These are phyloP conservation scores for Drymodes brunneopygia DNA, from an alignment of 2,113 vertebrate genomes.

Conservation along the genomic window DNA sequence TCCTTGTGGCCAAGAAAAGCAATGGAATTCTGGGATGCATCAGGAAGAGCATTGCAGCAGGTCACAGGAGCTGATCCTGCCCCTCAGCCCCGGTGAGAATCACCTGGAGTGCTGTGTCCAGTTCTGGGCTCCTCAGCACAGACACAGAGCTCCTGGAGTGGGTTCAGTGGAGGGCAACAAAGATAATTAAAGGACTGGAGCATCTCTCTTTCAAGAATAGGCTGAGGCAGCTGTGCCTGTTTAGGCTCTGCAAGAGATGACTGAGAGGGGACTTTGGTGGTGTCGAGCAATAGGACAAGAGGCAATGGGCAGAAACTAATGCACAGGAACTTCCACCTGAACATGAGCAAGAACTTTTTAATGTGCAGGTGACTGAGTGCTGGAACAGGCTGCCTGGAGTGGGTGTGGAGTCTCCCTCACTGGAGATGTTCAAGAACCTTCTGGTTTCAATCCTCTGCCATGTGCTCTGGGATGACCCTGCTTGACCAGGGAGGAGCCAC, in stretches of 20 bases:
- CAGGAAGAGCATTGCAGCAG: neutral
- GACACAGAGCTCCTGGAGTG: neutral
- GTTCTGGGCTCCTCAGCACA: neutral
- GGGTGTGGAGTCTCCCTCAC: neutral
- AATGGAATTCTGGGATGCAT: neutral
- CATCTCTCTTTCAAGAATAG: neutral
- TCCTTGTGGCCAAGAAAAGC: neutral
- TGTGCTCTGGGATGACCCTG: neutral
- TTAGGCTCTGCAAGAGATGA: neutral
- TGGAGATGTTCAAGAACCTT: neutral
- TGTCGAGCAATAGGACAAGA: neutral
- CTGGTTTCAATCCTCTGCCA: neutral
- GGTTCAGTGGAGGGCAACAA: neutral
- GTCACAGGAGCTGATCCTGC: neutral
- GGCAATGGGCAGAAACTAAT: neutral
- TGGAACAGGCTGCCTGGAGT: neutral
- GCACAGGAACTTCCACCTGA: neutral
- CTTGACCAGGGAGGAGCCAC: neutral
- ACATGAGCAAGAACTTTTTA: neutral
- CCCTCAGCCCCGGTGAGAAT: neutral
- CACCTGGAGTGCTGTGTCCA: neutral
- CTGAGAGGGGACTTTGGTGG: neutral
- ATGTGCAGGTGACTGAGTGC: neutral
- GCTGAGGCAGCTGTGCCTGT: neutral
- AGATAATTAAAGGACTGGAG: neutral